Conservation (phyloP, 30 jellyfish, hydroid and myxozoan species). For the Aurelia coerulea region DNA sequence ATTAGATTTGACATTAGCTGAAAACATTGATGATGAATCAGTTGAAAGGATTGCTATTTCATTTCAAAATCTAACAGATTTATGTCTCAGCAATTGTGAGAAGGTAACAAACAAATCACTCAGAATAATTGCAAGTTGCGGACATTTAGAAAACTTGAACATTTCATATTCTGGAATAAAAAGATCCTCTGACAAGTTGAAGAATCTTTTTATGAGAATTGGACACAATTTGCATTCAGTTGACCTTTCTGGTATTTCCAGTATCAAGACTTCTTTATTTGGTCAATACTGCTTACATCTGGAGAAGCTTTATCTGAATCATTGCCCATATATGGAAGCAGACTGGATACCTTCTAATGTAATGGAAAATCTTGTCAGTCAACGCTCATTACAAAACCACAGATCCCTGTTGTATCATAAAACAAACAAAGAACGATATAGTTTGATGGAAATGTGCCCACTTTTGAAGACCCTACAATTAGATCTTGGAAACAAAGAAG, state of each 20-base stretch:
- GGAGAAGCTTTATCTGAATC: constrained; percentile 61
- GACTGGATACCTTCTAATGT: constrained; percentile 47
- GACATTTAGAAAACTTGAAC: constrained; percentile 35
- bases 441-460: constrained; percentile 49
- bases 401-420: background rate
- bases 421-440: constrained; percentile 23
- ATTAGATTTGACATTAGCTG: constrained; percentile 57
- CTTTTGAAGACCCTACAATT: constrained; percentile 37
- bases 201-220: constrained; percentile 1
- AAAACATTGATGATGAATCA: constrained; percentile 46
- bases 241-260: constrained; percentile 55
- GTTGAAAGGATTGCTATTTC: constrained; percentile 20
- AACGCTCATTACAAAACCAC: constrained; percentile 16
- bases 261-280: constrained; percentile 19
- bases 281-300: constrained; percentile 50
- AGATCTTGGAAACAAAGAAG: constrained; percentile 19
- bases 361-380: background rate
- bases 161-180: constrained; percentile 59
- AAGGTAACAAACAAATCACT: constrained; percentile 34
- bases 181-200: background rate
- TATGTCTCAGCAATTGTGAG: constrained; percentile 61
- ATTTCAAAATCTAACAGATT: constrained; percentile 9
- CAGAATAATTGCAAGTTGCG: constrained; percentile 29
- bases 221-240: constrained; percentile 49
- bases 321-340: constrained; percentile 47